Base-by-base conservation (phyloP, 2,797 vertebrate species). In the Periparus ater region DNA sequence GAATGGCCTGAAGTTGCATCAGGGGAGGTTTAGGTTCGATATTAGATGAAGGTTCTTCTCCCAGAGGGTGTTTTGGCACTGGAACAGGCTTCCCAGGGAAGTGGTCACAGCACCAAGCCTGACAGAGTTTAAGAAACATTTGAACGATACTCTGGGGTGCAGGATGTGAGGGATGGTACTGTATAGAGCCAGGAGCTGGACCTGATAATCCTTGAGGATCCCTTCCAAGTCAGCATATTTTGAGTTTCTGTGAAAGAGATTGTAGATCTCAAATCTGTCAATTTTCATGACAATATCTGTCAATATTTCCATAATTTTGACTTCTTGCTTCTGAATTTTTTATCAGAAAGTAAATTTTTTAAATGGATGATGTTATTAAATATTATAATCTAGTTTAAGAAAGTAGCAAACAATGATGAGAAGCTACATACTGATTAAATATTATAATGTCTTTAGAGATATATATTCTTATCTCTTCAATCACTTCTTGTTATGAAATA, bases 41-140 rank as follows among this genome's bases (percentile, higher is more conserved):
- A 11, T 47, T 47, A 30, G 6, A 17, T 6, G 34, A 47, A 61
- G 5, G 2, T 14, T 45, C 23, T 53, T 40, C 10, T 1, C 29
- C 8, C 7, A 29, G 13, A 53, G 19, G 6, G 23, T 38, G 4
- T 1, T 0, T 40, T 13, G 55, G 34, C 29, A 26, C 9, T 14
- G 34, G 9, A 40, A 61, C 11, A 17, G 3, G 0, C 11, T 30
- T 9, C 16, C 4, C 14, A 62, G 29, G 11, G 17, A 45, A 47
- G 9, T 12, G 21, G 17, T 54, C 11, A 54, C n/a, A 62, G 9
- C 53, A 60, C 2, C 15, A 51, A 57, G 25, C 4, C 30, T 26
- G 1, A 29, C 11, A 47, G 47, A 61, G 20, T 14, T 68, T 40
- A 61, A n/a, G 6, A 76, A 47, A n/a, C 1, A 1, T 77, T 61